A percentile compares a stretch with the other conserved stretches of the same genome.
Conservation (phyloP, 2,113 vertebrate species). For the Gnathonemus echidnorhynchus region DNA sequence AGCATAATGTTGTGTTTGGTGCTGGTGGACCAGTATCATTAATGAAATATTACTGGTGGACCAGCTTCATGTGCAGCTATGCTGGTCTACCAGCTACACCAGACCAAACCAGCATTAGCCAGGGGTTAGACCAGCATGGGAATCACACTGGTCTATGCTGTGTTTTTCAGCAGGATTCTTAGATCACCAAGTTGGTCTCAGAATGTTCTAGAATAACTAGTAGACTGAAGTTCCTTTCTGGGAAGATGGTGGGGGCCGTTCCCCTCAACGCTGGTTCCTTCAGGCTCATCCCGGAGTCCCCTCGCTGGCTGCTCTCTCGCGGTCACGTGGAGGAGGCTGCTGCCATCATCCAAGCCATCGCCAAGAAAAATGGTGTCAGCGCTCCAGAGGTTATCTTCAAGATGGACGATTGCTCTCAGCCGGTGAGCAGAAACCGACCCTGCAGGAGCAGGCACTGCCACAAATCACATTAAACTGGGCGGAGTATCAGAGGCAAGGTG, state of each 20-base stretch:
- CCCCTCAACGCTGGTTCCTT: not conserved
- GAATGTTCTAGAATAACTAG: not conserved
- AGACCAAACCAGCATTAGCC: not conserved
- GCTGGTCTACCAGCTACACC: not conserved
- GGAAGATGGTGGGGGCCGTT: not conserved
- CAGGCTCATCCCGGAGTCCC: constrained; percentile 38
- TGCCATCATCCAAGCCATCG: constrained; percentile 25
- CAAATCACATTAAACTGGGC: not conserved
- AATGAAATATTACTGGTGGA: not conserved
- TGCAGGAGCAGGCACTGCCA: not conserved
- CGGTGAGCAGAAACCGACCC: not conserved
- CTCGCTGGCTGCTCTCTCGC: constrained; percentile 31
- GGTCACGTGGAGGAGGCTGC: constrained; percentile 29
- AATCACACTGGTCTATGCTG: not conserved
- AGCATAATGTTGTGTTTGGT: not conserved
- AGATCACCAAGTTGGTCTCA: not conserved
- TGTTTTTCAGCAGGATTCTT: not conserved
- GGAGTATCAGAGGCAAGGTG: no score
- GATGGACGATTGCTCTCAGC: not conserved
- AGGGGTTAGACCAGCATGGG: not conserved
- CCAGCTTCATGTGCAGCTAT: not conserved
- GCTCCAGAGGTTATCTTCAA: constrained; percentile 21
- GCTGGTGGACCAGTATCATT: not conserved
- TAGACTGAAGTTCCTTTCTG: not conserved
- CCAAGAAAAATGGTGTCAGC: constrained; percentile 26